These are phyloP conservation scores for Oligia fasciuncula DNA, from an alignment of 2,888 invertebrate genomes.

Conservation along the genomic window DNA sequence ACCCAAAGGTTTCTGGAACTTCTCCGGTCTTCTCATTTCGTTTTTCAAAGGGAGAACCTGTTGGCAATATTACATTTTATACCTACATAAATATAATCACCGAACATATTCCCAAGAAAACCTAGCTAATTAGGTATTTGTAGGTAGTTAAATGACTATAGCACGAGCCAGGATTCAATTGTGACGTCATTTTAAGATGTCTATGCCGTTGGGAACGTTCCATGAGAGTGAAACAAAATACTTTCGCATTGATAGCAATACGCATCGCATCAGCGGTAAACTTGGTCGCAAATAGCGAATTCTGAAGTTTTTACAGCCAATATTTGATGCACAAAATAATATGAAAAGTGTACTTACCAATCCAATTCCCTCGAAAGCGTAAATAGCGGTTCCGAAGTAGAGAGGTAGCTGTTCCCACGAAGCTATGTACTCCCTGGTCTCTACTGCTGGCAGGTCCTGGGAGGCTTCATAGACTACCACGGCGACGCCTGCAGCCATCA, in stretches of 20 bases:
- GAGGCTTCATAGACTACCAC: conserved; percentile 94
- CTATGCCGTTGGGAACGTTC: neutral
- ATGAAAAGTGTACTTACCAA: conserved; percentile 89
- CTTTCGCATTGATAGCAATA: neutral
- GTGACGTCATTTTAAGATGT: neutral
- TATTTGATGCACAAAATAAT: neutral
- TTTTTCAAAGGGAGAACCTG: conserved; percentile 98
- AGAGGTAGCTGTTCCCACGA: conserved; percentile 93
- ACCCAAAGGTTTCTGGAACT: conserved; percentile 94
- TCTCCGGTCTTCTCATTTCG: conserved; percentile 95
- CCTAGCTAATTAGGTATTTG: neutral
- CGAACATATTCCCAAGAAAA: neutral
- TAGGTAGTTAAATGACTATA: neutral
- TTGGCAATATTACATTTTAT: neutral
- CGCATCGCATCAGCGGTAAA: neutral
- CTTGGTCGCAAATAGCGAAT: neutral
- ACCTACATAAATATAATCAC: neutral
- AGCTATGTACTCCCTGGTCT: conserved; percentile 91
- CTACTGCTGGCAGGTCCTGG: conserved; percentile 92
- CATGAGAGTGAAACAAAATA: neutral
- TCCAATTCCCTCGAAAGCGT: conserved; percentile 99
- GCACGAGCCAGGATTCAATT: neutral
- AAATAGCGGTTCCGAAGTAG: conserved; percentile 98
- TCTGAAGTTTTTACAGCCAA: neutral
- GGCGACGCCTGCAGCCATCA: conserved; percentile 93